A percentile compares a stretch with the other conserved stretches of the same genome.
These are phyloP conservation scores for Antheraea pernyi DNA, from an alignment of 1,140 invertebrate genomes.

Conservation along the genomic window DNA sequence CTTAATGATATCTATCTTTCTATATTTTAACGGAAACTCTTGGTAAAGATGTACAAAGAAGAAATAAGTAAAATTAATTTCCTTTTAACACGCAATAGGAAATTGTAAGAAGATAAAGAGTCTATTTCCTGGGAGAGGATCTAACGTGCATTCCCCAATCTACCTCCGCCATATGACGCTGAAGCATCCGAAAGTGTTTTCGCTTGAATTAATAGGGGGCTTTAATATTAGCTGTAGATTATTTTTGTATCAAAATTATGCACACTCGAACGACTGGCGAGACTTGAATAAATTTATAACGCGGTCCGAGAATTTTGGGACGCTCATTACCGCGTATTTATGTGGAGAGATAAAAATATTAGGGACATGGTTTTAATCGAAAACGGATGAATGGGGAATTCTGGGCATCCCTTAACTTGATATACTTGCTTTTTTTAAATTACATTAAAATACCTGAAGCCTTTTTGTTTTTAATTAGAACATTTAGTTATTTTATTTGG, in stretches of 20 bases:
- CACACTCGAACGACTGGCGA: conserved; percentile 63
- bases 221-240: conserved; percentile 63
- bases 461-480: not conserved
- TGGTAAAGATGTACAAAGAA: not conserved
- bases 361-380: conserved; percentile 72
- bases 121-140: conserved; percentile 44
- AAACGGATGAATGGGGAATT: conserved; percentile 57
- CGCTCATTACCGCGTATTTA: conserved; percentile 77
- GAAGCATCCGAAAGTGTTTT: conserved; percentile 1
- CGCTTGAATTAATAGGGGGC: conserved; percentile 53
- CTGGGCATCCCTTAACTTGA: conserved; percentile 9
- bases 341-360: conserved; percentile 78
- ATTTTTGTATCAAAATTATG: conserved; percentile 77
- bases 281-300: conserved; percentile 73
- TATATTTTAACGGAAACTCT: not conserved
- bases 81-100: conserved; percentile 42
- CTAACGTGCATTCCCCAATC: not conserved
- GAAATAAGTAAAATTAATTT: conserved; percentile 20
- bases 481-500: not conserved
- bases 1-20: not conserved
- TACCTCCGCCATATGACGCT: not conserved
- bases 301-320: conserved; percentile 58
- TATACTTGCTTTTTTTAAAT: conserved; percentile 6
- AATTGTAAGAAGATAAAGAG: conserved; percentile 36
- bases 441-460: conserved; percentile 6